Evolutionary conservation across 2,888 invertebrate species (phyloP).

Genomic region (Ectropis crepuscularia): DNA sequence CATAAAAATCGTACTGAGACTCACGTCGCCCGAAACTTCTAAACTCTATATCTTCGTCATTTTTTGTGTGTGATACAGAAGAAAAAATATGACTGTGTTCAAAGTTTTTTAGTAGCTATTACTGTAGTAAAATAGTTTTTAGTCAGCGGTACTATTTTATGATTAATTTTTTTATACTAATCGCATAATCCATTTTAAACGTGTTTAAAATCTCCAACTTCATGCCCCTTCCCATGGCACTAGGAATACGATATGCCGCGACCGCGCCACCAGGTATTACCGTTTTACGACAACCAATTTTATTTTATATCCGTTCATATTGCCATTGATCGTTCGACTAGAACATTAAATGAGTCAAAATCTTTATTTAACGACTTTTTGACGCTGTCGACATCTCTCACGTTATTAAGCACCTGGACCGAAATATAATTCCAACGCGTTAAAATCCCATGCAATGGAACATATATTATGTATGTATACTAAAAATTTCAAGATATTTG

Average conservation of each 20-base stretch:
- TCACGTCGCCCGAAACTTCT: too few relatives aligned
- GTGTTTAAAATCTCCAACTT: constrained; percentile 29
- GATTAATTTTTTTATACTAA: background rate
- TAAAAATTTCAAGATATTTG: too few relatives aligned
- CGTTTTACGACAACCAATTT: constrained; percentile 77
- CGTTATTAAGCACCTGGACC: constrained; percentile 46
- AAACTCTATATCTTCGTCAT: too few relatives aligned
- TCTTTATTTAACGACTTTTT: constrained; percentile 65
- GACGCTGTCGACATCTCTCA: constrained; percentile 42
- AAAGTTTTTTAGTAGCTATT: too few relatives aligned
- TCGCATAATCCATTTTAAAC: constrained; percentile 6
- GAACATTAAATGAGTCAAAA: constrained; percentile 63
- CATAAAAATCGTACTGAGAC: too few relatives aligned
- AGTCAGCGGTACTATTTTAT: too few relatives aligned
- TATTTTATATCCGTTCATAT: constrained; percentile 70
- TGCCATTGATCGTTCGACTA: constrained; percentile 62
- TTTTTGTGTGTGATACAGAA: too few relatives aligned
- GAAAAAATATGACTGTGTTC: too few relatives aligned
- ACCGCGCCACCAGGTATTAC: constrained; percentile 63
- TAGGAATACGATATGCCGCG: constrained; percentile 63
- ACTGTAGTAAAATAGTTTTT: too few relatives aligned
- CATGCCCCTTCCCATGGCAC: constrained; percentile 51
- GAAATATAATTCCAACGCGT: background rate
- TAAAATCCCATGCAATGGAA: background rate
- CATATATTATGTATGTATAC: too few relatives aligned